A percentile compares a stretch with the other conserved stretches of the same genome.
phyloP scores from a whole-genome alignment of 1,140 invertebrate genomes.

The Brachionus plicatilis region DNA sequence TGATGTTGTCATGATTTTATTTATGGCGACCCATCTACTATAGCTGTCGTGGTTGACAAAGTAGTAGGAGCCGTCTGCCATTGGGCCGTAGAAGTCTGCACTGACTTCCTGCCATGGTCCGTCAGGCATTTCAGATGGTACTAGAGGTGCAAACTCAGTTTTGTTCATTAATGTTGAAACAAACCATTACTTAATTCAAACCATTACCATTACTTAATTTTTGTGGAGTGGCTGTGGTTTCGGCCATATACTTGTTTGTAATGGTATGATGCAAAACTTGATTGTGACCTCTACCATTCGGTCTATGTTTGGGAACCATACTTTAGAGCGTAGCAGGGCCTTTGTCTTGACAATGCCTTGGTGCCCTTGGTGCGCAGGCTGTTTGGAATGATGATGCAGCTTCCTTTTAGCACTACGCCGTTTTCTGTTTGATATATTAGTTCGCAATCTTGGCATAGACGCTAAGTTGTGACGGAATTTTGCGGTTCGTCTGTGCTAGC shows the following conservation, averaged over 20 bases:
- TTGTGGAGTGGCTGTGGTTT: too few relatives aligned
- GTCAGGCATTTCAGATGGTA: background rate
- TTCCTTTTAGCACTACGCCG: background rate
- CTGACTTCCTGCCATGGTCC: slow-evolving; percentile 25
- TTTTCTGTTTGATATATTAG: background rate
- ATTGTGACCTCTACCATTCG: background rate
- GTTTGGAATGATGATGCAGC: background rate
- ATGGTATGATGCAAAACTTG: background rate
- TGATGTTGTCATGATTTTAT: background rate
- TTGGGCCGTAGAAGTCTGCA: background rate
- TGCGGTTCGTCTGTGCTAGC: background rate
- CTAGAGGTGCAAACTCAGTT: background rate
- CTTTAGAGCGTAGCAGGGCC: background rate
- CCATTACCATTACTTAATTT: too few relatives aligned
- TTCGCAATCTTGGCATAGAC: background rate
- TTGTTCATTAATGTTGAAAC: background rate
- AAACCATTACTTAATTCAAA: too few relatives aligned
- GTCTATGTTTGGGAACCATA: background rate
- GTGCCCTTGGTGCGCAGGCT: too few relatives aligned
- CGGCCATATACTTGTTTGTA: too few relatives aligned
- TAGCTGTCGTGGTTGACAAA: background rate
- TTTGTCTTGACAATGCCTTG: background rate
- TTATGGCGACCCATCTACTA: background rate
- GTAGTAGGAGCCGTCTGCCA: background rate
- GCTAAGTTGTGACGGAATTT: background rate